These are phyloP conservation scores for Eupithecia exiguata DNA, from an alignment of 2,888 invertebrate species.

Conservation along the genomic window DNA sequence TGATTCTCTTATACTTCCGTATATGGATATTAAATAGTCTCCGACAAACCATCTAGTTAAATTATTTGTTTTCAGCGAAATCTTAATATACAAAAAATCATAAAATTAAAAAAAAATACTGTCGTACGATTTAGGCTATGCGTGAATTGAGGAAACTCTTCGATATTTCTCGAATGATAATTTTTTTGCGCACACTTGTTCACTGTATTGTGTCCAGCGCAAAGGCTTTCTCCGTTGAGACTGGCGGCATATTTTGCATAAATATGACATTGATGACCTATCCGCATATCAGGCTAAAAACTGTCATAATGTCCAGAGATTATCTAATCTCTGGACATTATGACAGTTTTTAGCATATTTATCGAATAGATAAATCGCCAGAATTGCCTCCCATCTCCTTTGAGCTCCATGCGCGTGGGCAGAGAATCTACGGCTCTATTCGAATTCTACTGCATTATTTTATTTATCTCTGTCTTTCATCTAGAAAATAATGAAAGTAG, in stretches of 20 bases:
- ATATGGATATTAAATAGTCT: too few relatives aligned
- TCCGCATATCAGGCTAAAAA: too few relatives aligned
- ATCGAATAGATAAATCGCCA: neutral
- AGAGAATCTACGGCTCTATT: slow-evolving; percentile 25
- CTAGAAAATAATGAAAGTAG: slow-evolving; percentile 1
- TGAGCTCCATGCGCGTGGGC: slow-evolving; percentile 21
- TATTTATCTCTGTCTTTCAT: slow-evolving; percentile 16
- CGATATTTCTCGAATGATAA: neutral
- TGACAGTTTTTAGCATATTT: neutral
- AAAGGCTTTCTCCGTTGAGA: neutral
- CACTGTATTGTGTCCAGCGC: too few relatives aligned
- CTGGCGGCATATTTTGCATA: too few relatives aligned
- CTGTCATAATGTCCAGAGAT: too few relatives aligned
- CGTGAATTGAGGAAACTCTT: neutral
- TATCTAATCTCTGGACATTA: neutral
- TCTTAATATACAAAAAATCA: too few relatives aligned
- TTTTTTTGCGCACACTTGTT: too few relatives aligned
- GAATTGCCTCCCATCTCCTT: slow-evolving; percentile 6
- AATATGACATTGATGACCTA: too few relatives aligned
- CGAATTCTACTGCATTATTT: slow-evolving; percentile 11
- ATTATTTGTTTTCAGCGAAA: too few relatives aligned
- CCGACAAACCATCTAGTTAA: too few relatives aligned
- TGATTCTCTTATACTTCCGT: too few relatives aligned
- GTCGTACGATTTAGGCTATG: neutral
- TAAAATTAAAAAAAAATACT: neutral